These are phyloP conservation scores for Steinernema feltiae DNA, from an alignment of 1,140 invertebrate species.

Conservation along the genomic window DNA sequence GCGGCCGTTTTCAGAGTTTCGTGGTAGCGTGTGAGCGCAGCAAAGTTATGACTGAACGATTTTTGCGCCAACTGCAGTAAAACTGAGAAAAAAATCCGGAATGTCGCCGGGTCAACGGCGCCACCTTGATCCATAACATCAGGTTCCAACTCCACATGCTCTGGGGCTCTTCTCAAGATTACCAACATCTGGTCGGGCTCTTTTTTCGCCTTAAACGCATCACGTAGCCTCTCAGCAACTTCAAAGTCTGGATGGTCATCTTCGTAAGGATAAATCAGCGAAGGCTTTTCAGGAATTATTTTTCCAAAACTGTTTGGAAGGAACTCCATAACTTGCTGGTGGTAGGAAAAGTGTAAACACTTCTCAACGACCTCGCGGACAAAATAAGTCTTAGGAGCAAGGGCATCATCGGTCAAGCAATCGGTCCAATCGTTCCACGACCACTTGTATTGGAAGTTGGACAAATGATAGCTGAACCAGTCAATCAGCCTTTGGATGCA, in stretches of 20 bases:
- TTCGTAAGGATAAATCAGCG: constrained; percentile 38
- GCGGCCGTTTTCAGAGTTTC: constrained; percentile 74
- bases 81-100: constrained; percentile 92
- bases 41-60: constrained; percentile 94
- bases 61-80: constrained; percentile 85
- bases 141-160: constrained; percentile 17
- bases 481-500: constrained; percentile 93
- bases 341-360: constrained; percentile 88
- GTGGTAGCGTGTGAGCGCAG: constrained; percentile 88
- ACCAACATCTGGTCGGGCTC: constrained; percentile 82
- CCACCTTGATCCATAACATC: constrained; percentile 14
- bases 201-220: constrained; percentile 78
- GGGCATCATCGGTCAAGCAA: constrained; percentile 67
- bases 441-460: constrained; percentile 98
- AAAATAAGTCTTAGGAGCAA: constrained; percentile 91
- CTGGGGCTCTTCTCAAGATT: constrained; percentile 66
- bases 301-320: constrained; percentile 78
- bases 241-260: constrained; percentile 73
- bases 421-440: constrained; percentile 72
- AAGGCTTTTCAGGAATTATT: constrained; percentile 70
- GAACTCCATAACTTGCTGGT: constrained; percentile 83
- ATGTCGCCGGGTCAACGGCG: constrained; percentile 64
- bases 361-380: constrained; percentile 84
- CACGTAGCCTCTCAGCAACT: constrained; percentile 75
- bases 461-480: constrained; percentile 98